Base-by-base conservation (phyloP, 2,113 vertebrate species). In the Spea multiplicata region DNA sequence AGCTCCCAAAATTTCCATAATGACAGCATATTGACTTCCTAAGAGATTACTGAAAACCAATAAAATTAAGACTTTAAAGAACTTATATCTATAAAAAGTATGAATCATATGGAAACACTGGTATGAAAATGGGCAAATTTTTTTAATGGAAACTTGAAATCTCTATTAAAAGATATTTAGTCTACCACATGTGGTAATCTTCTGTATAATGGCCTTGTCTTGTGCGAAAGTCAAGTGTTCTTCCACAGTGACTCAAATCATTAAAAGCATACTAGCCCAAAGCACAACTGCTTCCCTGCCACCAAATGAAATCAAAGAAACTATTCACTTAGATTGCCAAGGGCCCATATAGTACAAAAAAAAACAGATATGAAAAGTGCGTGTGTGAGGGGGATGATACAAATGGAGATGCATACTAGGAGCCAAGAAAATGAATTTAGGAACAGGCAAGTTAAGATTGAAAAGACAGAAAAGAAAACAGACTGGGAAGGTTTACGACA, bases 401-500 rank as follows among this genome's bases (percentile, higher is more conserved):
- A 71, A 84, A 83, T 82, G 74, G 75, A 85, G 86, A 83, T 5
- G 0, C 76, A 62, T 74, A 83, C 82, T 74, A 83, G 84, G 85
- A 88, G 82, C 44, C 53, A 74, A 87, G 83, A 82, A 88, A 88
- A 85, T 5, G 71, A 87, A 86, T 89, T 87, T 86, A 83, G 88
- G 87, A 88, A 83, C 85, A 87, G 78, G 74, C 78, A 80, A 80
- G 78, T 80, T 74, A 68, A 80, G 78, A 80, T 80, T 67, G 85
- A 83, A 87, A 82, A 86, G 84, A 84, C 80, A 84, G 84, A 83
- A 74, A 84, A 75, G 78, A 85, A 86, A 88, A 80, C 82, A 62
- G 87, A 88, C 86, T 85, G 80, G 86, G 86, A 88, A 84, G 81
- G 84, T 73, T 83, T 88, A 88, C 86, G 88, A 88, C 86, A 90